These are phyloP conservation scores for Montipora capitata DNA, from an alignment of 92 coral and sea anemone species.

Conservation along the genomic window DNA sequence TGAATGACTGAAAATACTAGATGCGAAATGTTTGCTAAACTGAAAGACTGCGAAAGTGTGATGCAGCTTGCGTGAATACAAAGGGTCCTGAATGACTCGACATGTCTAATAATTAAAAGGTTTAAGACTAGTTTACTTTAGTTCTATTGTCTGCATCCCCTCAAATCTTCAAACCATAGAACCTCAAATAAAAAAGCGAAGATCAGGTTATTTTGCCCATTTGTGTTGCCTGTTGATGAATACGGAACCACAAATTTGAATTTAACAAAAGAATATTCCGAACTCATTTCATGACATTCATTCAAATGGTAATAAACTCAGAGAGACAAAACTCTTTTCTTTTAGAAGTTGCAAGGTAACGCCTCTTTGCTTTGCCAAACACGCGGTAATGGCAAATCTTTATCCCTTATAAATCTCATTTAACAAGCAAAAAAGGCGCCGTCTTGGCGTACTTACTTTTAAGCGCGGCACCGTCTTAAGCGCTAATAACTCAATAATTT, in stretches of 20 bases:
- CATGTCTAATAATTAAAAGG: slow-evolving; percentile 15
- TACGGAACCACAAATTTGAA: slow-evolving; percentile 28
- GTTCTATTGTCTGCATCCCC: slow-evolving; percentile 24
- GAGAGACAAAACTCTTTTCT: neutral
- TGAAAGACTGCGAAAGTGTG: neutral
- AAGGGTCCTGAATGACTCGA: neutral
- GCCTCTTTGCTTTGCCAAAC: slow-evolving; percentile 13
- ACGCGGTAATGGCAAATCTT: slow-evolving; percentile 27
- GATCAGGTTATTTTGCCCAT: slow-evolving; percentile 1
- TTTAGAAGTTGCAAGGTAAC: slow-evolving; percentile 26
- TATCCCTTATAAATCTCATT: slow-evolving; percentile 50
- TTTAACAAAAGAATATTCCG: neutral
- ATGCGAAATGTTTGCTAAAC: neutral
- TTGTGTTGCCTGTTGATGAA: neutral
- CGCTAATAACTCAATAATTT: slow-evolving; percentile 64
- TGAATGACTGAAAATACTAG: too few relatives aligned
- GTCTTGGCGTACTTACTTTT: slow-evolving; percentile 23
- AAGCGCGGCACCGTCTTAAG: slow-evolving; percentile 47
- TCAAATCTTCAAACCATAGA: slow-evolving; percentile 22
- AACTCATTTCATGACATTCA: slow-evolving; percentile 11
- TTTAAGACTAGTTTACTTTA: slow-evolving; percentile 21
- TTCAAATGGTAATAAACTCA: neutral
- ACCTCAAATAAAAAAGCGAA: slow-evolving; percentile 23
- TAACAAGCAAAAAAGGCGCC: slow-evolving; percentile 47
- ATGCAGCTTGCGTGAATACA: neutral